Conservation (phyloP, 2,797 vertebrate genomes). For the Enteromius mattozi region DNA sequence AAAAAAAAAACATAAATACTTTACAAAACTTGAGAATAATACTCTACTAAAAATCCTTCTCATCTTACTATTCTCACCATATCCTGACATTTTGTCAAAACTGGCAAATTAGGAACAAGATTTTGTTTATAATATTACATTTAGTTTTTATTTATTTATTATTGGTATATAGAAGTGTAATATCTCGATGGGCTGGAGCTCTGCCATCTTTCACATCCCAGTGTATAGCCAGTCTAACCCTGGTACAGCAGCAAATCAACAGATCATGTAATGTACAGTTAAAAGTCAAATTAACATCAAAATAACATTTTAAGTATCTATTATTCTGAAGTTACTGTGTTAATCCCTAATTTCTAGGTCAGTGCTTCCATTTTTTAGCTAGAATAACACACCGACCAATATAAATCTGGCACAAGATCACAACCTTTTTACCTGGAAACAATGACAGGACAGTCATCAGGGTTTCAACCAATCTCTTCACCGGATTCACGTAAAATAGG, state of each 20-base stretch:
- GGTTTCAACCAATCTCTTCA: conserved; percentile 90
- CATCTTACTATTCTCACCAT: neutral
- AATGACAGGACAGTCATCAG: conserved; percentile 95
- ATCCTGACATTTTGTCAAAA: neutral
- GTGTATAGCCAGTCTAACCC: neutral
- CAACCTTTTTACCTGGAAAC: conserved; percentile 88
- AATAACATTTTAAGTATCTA: neutral
- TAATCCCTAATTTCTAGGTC: neutral
- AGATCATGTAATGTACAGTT: neutral
- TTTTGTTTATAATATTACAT: neutral
- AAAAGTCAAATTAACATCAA: neutral
- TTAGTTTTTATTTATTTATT: neutral
- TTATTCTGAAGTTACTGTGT: neutral
- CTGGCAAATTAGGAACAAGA: neutral
- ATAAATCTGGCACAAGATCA: neutral
- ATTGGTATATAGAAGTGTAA: neutral
- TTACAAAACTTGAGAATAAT: neutral
- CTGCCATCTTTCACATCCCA: neutral
- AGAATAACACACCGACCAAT: neutral
- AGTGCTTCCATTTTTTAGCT: neutral
- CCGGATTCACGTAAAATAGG: conserved; percentile 94
- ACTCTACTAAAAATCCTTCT: neutral
- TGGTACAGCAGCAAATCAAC: neutral
- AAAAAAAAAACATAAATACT: neutral
- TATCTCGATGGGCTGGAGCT: neutral